Evolutionary conservation across 2,888 invertebrate species (phyloP).

Genomic region (Helobdella robusta): DNA sequence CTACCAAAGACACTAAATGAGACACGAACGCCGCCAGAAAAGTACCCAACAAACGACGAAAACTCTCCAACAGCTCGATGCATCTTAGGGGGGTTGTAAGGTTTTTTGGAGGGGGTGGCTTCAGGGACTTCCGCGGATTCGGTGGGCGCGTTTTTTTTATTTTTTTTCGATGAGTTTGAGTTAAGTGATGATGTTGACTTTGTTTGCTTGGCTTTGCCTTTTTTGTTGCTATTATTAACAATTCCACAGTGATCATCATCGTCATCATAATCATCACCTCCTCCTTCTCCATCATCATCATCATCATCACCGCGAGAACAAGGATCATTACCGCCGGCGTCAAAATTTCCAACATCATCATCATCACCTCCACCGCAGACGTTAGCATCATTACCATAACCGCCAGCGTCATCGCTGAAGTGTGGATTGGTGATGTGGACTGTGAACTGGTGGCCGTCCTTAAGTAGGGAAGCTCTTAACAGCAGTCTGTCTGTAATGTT

Average conservation of each 20-base stretch:
- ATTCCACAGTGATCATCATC: neutral
- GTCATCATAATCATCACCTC: neutral
- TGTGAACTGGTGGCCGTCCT: constrained; percentile 47
- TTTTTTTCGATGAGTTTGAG: neutral
- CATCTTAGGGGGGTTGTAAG: too few species aligned
- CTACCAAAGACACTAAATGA: constrained; percentile 45
- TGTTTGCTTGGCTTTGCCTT: neutral
- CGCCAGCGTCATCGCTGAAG: neutral
- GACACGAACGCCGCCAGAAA: constrained; percentile 44
- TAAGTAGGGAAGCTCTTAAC: constrained; percentile 43
- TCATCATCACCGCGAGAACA: too few species aligned
- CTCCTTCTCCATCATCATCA: neutral
- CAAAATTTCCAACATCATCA: too few species aligned
- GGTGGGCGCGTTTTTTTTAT: neutral
- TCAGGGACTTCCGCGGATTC: neutral
- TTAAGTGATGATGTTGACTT: neutral
- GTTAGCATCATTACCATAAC: too few species aligned
- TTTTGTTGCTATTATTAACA: neutral
- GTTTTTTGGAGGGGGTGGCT: neutral
- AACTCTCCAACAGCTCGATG: constrained; percentile 37
- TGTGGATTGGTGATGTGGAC: constrained; percentile 43
- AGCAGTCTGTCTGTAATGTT: constrained; percentile 38
- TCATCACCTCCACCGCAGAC: too few species aligned
- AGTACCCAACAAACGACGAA: constrained; percentile 44
- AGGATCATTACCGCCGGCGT: neutral